phyloP scores from a whole-genome alignment of 2,113 vertebrate genomes.

The Bubo blakistoni region DNA sequence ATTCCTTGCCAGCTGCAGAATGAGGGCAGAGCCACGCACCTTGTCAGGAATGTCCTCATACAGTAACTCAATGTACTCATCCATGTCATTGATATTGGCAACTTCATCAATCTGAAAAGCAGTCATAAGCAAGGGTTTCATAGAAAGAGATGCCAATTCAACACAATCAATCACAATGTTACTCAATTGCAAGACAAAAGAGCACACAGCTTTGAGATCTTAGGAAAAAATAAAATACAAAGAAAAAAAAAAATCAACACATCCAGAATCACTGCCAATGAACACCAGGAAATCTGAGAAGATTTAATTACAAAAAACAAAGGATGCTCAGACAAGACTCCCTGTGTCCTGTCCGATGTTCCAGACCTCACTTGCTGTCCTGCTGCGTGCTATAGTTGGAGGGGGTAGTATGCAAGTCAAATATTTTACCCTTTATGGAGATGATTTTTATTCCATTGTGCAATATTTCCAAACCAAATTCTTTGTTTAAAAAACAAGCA shows the following conservation, averaged over 20 bases:
- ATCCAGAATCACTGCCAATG: neutral
- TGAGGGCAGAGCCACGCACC: conserved; percentile 86
- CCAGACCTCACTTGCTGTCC: neutral
- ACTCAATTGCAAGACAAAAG: neutral
- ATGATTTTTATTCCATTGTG: conserved; percentile 18
- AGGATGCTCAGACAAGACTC: neutral
- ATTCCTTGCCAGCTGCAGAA: conserved; percentile 89
- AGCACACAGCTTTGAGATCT: neutral
- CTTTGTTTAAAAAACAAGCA: conserved; percentile 19
- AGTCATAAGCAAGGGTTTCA: neutral
- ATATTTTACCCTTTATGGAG: conserved; percentile 35
- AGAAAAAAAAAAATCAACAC: neutral
- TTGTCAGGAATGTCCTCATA: conserved; percentile 94
- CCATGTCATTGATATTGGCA: conserved; percentile 88
- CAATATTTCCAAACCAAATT: neutral
- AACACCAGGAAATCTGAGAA: neutral
- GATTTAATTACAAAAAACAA: conserved; percentile 31
- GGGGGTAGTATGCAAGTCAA: neutral
- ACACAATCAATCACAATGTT: neutral
- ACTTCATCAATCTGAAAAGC: conserved; percentile 87
- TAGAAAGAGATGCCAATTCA: neutral
- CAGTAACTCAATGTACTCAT: conserved; percentile 90
- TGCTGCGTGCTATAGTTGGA: neutral
- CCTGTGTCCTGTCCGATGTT: neutral
- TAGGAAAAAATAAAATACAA: neutral